Percentiles rank a stretch among this genome's conserved stretches.
These are phyloP conservation scores for Acanthaster planci DNA, from an alignment of 35 echinoderm and acorn worm genomes.

Conservation along the genomic window DNA sequence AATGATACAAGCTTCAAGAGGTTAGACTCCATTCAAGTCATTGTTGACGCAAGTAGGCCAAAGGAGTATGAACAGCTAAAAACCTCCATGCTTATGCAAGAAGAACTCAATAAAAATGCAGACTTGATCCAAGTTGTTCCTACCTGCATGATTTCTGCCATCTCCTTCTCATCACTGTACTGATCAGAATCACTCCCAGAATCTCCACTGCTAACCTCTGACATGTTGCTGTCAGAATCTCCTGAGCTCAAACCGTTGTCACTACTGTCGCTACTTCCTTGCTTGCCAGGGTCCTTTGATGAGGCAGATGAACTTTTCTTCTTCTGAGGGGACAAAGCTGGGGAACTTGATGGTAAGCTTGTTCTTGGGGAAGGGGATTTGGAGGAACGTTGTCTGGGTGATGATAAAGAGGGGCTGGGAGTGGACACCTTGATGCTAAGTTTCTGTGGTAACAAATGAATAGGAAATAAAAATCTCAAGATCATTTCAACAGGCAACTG, in stretches of 20 bases:
- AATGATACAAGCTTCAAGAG: no score
- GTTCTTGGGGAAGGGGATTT: background rate
- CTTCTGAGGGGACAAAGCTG: background rate
- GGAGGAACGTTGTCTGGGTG: slow-evolving; percentile 20
- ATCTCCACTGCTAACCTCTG: slow-evolving; percentile 49
- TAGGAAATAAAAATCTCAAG: background rate
- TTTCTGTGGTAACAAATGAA: background rate
- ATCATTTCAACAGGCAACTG: background rate
- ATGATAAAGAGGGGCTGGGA: slow-evolving; percentile 36
- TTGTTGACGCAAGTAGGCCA: background rate
- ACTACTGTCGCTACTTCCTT: slow-evolving; percentile 32
- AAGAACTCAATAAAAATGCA: no score
- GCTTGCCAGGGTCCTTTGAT: background rate
- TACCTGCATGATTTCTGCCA: slow-evolving; percentile 35
- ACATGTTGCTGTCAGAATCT: slow-evolving; percentile 51
- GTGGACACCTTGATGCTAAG: background rate
- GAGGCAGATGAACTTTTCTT: background rate
- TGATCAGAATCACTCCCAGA: slow-evolving; percentile 47
- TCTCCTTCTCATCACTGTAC: slow-evolving; percentile 53
- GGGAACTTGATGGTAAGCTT: background rate
- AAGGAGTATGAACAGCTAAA: background rate
- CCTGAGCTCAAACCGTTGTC: slow-evolving; percentile 22
- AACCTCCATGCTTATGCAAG: background rate
- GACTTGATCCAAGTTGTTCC: background rate
- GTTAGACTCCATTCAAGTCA: no score